phyloP scores from a whole-genome alignment of 2,888 invertebrate genomes.

The Calephelis perditalis region DNA sequence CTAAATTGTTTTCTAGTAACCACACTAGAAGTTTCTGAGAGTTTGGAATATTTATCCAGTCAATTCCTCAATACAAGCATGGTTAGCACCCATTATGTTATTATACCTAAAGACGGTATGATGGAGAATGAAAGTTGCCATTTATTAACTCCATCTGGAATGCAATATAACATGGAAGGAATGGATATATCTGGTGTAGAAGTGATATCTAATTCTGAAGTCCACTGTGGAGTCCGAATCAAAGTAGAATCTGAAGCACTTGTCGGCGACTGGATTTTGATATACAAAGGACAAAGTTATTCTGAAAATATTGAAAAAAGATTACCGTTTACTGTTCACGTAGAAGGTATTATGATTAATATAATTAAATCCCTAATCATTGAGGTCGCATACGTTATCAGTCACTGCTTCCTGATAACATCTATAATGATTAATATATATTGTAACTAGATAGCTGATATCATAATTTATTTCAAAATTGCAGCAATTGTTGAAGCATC shows the following conservation, averaged over 20 bases:
- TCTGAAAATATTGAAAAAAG: conserved; percentile 44
- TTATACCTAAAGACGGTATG: conserved; percentile 17
- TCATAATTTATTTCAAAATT: conserved; percentile 30
- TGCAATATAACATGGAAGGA: conserved; percentile 39
- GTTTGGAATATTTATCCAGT: conserved; percentile 8
- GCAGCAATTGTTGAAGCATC: conserved; percentile 44
- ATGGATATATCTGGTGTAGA: conserved; percentile 40
- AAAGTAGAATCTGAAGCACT: conserved; percentile 38
- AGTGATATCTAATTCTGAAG: conserved; percentile 31
- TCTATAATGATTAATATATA: conserved; percentile 12
- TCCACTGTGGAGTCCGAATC: conserved; percentile 46
- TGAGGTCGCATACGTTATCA: conserved; percentile 40
- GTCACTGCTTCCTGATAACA: conserved; percentile 44
- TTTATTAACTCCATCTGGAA: conserved; percentile 43
- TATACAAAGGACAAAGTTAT: conserved; percentile 39
- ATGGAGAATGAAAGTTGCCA: conserved; percentile 43
- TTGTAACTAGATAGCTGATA: conserved; percentile 14
- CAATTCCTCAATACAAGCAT: conserved; percentile 10
- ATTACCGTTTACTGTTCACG: conserved; percentile 44
- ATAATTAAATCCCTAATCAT: conserved; percentile 31
- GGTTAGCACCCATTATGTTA: conserved; percentile 6
- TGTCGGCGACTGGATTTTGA: conserved; percentile 53
- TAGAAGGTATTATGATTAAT: conserved; percentile 50
- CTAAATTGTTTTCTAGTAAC: background rate
- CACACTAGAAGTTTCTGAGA: no score